phyloP scores from a whole-genome alignment of 2,888 invertebrate genomes.

The Rhodophaea formosa region DNA sequence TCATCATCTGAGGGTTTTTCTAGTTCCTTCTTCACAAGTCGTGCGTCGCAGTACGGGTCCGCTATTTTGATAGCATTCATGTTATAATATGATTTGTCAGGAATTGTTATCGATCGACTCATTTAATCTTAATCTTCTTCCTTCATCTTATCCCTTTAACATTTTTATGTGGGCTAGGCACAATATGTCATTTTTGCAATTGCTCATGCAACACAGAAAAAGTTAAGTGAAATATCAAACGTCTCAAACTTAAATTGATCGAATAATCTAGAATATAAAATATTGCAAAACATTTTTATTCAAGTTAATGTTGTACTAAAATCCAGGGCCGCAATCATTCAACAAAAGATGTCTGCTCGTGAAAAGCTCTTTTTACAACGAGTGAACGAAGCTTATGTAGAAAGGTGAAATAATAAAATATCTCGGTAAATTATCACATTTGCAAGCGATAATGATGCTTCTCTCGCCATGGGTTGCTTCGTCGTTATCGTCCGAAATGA shows the following conservation, averaged over 20 bases:
- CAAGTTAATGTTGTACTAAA: not conserved
- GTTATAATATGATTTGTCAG: too few relatives aligned
- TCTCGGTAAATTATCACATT: slow-evolving; percentile 32
- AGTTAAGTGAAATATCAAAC: too few relatives aligned
- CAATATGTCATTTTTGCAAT: too few relatives aligned
- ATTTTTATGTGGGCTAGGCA: too few relatives aligned
- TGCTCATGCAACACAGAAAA: too few relatives aligned
- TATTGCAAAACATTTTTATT: not conserved
- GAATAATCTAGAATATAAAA: not conserved
- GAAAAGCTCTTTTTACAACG: not conserved
- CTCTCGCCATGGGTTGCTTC: slow-evolving; percentile 33
- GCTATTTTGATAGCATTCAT: too few relatives aligned
- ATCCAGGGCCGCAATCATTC: not conserved
- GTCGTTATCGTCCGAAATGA: slow-evolving; percentile 48
- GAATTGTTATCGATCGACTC: too few relatives aligned
- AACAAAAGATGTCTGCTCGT: not conserved
- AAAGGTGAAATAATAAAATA: slow-evolving; percentile 22
- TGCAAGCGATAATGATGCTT: slow-evolving; percentile 41
- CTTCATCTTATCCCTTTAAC: too few relatives aligned
- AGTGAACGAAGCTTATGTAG: not conserved
- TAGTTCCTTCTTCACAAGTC: too few relatives aligned
- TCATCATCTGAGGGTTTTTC: too few relatives aligned
- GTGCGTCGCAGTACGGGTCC: too few relatives aligned
- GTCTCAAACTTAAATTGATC: not conserved
- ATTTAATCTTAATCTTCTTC: too few relatives aligned